phyloP scores from a whole-genome alignment of 2,797 vertebrate species.

The Columba guinea region DNA sequence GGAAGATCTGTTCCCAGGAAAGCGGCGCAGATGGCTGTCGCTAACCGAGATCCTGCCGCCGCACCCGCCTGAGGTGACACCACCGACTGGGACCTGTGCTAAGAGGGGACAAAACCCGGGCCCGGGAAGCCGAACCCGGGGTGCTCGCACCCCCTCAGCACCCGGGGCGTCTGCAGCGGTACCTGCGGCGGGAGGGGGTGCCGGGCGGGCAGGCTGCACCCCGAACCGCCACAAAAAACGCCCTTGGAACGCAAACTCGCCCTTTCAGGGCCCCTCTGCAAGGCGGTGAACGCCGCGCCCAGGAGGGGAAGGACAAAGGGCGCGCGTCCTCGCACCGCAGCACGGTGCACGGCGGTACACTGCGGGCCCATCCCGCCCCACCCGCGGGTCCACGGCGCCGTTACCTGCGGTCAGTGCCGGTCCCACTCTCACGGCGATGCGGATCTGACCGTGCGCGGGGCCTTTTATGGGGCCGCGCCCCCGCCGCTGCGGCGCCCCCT shows the following conservation, averaged over 20 bases:
- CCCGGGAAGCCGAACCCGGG: neutral
- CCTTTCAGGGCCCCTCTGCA: too few species aligned
- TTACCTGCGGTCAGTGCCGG: rapidly evolving
- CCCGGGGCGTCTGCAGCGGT: neutral
- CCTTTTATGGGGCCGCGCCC: constrained; percentile 3
- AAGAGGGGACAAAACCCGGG: neutral
- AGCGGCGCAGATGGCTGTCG: neutral
- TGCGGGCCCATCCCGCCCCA: rapidly evolving
- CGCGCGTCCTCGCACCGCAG: neutral
- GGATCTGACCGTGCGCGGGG: rapidly evolving
- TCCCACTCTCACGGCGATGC: too few species aligned
- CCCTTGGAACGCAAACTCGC: too few species aligned
- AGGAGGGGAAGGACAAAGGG: neutral
- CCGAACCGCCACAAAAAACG: neutral
- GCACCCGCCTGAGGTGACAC: neutral
- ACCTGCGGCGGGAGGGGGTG: too few species aligned
- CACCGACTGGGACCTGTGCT: rapidly evolving
- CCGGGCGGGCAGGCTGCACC: rapidly evolving
- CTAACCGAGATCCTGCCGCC: neutral
- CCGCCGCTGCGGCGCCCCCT: neutral
- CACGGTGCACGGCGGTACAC: rapidly evolving
- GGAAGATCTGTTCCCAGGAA: neutral
- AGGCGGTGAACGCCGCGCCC: rapidly evolving
- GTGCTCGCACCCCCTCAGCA: neutral
- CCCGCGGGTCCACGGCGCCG: neutral